A percentile compares a stretch with the other conserved stretches of the same genome.
These are phyloP conservation scores for Laupala kohalensis DNA, from an alignment of 1,140 invertebrate species.

Conservation along the genomic window DNA sequence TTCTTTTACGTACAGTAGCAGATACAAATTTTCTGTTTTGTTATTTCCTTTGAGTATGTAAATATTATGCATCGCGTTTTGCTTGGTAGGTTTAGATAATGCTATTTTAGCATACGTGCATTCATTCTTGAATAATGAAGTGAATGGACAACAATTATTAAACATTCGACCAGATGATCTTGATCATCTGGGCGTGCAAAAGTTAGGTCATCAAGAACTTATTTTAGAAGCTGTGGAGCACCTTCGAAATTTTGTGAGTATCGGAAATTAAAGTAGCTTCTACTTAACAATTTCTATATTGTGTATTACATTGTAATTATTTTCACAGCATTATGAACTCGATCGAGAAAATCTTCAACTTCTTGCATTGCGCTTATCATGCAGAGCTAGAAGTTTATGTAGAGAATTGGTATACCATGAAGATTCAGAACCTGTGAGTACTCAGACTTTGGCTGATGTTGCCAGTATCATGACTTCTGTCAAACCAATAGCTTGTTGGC, in stretches of 20 bases:
- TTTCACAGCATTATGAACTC: conserved; percentile 71
- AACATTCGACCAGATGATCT: conserved; percentile 74
- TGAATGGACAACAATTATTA: conserved; percentile 70
- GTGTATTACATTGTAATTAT: conserved; percentile 8
- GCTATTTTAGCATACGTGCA: conserved; percentile 67
- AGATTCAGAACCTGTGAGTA: conserved; percentile 56
- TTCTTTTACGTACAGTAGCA: not conserved
- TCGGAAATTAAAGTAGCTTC: not conserved
- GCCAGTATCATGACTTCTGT: conserved; percentile 66
- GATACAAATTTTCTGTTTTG: not conserved
- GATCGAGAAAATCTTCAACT: conserved; percentile 83
- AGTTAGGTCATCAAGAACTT: conserved; percentile 85
- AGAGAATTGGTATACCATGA: conserved; percentile 49
- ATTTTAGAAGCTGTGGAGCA: conserved; percentile 82
- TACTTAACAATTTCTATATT: not conserved
- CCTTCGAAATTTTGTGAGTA: conserved; percentile 69
- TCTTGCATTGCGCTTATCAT: conserved; percentile 69
- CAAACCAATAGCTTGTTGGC: conserved; percentile 78
- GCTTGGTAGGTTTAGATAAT: conserved; percentile 60
- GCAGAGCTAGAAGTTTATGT: conserved; percentile 65
- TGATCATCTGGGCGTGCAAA: conserved; percentile 66
- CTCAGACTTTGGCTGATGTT: conserved; percentile 68
- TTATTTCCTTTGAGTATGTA: not conserved
- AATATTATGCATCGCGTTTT: not conserved
- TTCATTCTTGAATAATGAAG: conserved; percentile 62